These are phyloP conservation scores for Montipora foliosa DNA, from an alignment of 64 coral and sea anemone genomes.

Conservation along the genomic window DNA sequence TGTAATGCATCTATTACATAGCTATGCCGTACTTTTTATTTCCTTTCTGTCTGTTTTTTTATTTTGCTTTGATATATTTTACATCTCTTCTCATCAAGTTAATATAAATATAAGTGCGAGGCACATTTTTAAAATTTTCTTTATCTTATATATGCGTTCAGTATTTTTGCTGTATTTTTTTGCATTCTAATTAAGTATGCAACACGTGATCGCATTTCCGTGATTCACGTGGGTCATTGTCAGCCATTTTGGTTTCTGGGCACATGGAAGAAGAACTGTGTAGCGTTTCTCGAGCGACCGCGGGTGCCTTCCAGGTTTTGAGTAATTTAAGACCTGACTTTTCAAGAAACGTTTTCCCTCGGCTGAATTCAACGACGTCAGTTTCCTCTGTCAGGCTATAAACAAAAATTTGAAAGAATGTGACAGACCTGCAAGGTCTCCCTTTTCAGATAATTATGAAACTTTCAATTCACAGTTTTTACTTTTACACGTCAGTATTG, in stretches of 20 bases:
- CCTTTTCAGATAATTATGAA: too few species aligned
- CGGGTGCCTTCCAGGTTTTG: not conserved
- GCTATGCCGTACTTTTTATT: not conserved
- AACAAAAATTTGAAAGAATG: too few species aligned
- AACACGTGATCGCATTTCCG: not conserved
- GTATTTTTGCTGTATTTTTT: not conserved
- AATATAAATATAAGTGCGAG: not conserved
- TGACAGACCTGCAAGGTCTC: too few species aligned
- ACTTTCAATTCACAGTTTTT: too few species aligned
- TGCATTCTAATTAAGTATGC: not conserved
- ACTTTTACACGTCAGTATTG: too few species aligned
- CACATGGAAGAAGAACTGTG: not conserved
- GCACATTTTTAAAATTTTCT: not conserved
- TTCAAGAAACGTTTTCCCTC: not conserved
- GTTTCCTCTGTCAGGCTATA: too few species aligned
- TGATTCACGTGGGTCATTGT: not conserved
- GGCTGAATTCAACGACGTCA: not conserved
- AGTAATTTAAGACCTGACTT: not conserved
- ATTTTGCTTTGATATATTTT: not conserved
- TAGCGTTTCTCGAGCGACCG: not conserved
- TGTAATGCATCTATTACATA: not conserved
- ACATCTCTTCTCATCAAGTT: not conserved
- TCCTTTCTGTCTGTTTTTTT: constrained; percentile 2
- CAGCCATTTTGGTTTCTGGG: not conserved
- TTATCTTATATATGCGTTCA: not conserved